phyloP scores from a whole-genome alignment of 2,888 invertebrate species.

The Campoletis raptor region DNA sequence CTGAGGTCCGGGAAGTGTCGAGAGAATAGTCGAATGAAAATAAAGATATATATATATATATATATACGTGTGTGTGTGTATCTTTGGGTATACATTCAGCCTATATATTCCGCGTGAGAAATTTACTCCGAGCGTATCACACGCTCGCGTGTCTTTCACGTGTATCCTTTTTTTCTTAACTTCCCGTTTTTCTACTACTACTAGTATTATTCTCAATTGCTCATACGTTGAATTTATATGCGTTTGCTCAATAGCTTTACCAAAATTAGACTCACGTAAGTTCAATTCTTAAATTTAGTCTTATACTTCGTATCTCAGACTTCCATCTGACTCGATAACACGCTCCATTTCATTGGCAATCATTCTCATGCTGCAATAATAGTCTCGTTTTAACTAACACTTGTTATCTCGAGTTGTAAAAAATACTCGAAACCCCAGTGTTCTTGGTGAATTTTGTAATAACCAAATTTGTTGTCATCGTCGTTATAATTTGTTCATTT shows the following conservation, averaged over 20 bases:
- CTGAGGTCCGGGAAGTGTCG: constrained; percentile 39
- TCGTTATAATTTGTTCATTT: not conserved
- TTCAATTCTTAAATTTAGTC: constrained; percentile 16
- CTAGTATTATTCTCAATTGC: constrained; percentile 34
- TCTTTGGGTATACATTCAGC: not conserved
- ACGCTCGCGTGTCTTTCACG: constrained; percentile 62
- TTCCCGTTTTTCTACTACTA: constrained; percentile 9
- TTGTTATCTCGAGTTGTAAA: not conserved
- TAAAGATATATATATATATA: constrained; percentile 30
- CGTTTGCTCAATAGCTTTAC: constrained; percentile 16
- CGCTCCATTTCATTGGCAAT: constrained; percentile 26
- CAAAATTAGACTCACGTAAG: constrained; percentile 23
- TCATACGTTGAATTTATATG: constrained; percentile 8
- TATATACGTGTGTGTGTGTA: not conserved
- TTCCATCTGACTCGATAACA: constrained; percentile 25
- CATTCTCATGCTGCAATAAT: not conserved
- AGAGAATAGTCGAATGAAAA: constrained; percentile 58
- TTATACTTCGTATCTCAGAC: not conserved
- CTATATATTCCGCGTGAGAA: constrained; percentile 61
- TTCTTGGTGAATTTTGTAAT: not conserved
- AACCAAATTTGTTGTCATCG: not conserved
- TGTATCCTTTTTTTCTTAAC: constrained; percentile 11
- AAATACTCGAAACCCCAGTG: not conserved
- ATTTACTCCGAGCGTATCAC: constrained; percentile 63
- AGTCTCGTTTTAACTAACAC: constrained; percentile 1